These are phyloP conservation scores for Deilephila porcellus DNA, from an alignment of 2,888 invertebrate genomes.

Conservation along the genomic window DNA sequence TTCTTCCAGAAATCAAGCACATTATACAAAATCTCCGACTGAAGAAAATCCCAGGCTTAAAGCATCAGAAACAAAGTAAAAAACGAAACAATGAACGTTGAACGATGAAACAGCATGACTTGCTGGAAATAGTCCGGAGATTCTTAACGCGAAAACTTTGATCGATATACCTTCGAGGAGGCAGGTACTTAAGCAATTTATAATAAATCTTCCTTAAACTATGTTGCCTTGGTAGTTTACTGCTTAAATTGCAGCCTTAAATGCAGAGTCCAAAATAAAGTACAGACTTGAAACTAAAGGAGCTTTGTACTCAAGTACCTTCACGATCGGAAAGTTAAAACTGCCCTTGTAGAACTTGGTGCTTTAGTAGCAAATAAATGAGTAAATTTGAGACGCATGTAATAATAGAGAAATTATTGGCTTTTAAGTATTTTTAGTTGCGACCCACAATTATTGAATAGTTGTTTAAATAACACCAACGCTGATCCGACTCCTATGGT, in stretches of 20 bases:
- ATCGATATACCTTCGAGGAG: slow-evolving; percentile 38
- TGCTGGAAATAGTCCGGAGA: slow-evolving; percentile 59
- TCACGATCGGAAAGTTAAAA: too few relatives aligned
- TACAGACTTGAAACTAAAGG: too few relatives aligned
- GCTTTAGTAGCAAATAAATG: too few relatives aligned
- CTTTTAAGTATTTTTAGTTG: too few relatives aligned
- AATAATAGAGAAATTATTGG: too few relatives aligned
- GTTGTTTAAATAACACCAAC: too few relatives aligned
- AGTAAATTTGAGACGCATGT: too few relatives aligned
- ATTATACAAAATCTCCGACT: not conserved
- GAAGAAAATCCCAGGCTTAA: not conserved
- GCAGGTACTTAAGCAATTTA: slow-evolving; percentile 32
- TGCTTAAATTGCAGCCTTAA: not conserved
- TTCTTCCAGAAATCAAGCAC: not conserved
- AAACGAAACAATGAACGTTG: slow-evolving; percentile 40
- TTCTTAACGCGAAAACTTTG: slow-evolving; percentile 64
- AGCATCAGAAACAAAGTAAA: slow-evolving; percentile 37
- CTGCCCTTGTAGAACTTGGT: too few relatives aligned
- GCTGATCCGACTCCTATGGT: too few relatives aligned
- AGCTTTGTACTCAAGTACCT: too few relatives aligned
- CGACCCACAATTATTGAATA: too few relatives aligned
- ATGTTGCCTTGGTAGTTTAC: not conserved
- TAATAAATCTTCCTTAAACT: slow-evolving; percentile 34
- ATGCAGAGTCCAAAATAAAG: not conserved
- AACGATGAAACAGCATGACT: slow-evolving; percentile 47